phyloP scores from a whole-genome alignment of 2,113 vertebrate species.

The Anhinga anhinga region DNA sequence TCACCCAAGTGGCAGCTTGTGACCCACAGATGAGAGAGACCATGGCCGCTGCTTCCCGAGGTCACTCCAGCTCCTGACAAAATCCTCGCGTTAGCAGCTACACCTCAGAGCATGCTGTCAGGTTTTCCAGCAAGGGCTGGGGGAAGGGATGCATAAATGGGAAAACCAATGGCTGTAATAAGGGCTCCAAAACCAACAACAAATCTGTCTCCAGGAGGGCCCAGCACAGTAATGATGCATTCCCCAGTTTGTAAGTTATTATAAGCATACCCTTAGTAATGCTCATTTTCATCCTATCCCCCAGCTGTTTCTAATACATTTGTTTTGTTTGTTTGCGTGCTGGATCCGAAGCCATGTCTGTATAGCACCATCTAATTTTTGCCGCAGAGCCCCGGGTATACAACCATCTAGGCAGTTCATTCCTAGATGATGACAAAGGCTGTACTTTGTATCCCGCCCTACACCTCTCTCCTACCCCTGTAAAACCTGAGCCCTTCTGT shows the following conservation, averaged over 20 bases:
- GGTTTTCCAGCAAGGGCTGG: background rate
- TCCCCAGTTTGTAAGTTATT: background rate
- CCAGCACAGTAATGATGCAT: background rate
- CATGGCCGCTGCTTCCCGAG: background rate
- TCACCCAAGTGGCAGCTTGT: background rate
- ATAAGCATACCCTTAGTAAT: constrained; percentile 4
- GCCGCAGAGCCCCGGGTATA: rapidly evolving
- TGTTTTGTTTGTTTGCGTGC: constrained; percentile 1
- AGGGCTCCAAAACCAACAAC: background rate
- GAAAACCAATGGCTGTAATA: background rate
- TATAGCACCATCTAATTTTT: background rate
- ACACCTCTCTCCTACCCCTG: background rate
- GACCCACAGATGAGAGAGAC: background rate
- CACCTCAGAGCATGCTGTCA: background rate
- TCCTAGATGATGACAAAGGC: background rate
- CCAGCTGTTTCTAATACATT: constrained; percentile 61
- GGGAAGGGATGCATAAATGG: background rate
- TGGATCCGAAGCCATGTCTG: background rate
- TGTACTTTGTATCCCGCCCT: background rate
- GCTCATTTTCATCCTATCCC: constrained; percentile 11
- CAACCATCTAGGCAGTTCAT: background rate
- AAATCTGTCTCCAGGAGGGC: background rate
- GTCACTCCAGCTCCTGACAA: background rate
- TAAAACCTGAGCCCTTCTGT: background rate
- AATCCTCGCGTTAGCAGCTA: background rate